A percentile compares a stretch with the other conserved stretches of the same genome.
Conservation (phyloP, 2,113 vertebrate genomes). For the Coptodon rendalli region DNA sequence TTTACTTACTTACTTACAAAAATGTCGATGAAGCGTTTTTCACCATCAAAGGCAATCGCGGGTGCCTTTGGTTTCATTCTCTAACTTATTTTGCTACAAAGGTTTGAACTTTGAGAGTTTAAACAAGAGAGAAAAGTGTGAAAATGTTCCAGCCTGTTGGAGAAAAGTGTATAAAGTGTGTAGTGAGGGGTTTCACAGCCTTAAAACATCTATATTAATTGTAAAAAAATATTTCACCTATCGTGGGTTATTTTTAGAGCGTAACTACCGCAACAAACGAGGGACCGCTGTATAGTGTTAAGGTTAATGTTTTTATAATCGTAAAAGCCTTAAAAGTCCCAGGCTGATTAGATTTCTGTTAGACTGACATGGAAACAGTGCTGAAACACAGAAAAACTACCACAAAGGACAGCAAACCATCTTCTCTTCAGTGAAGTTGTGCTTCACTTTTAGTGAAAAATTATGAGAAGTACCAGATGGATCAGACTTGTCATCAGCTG, state of each 20-base stretch:
- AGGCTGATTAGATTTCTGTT: not conserved
- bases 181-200: not conserved
- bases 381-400: not conserved
- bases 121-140: not conserved
- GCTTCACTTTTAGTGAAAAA: not conserved
- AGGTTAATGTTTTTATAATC: not conserved
- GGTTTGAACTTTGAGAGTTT: not conserved
- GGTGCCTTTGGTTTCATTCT: not conserved
- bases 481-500: not conserved
- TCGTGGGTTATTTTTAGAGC: not conserved
- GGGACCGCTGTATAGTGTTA: not conserved
- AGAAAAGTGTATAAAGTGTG: not conserved
- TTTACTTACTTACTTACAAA: not conserved
- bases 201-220: not conserved
- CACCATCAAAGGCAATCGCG: not conserved
- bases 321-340: not conserved
- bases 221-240: not conserved
- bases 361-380: not conserved
- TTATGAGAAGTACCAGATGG: not conserved
- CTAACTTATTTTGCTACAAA: not conserved
- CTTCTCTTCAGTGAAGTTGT: fast-evolving
- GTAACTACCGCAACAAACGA: fast-evolving
- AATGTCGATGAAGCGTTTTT: not conserved
- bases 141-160: not conserved
- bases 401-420: not conserved